Percentiles rank a stretch among this genome's conserved stretches.
Evolutionary conservation across 2,113 vertebrate genomes (phyloP).

Genomic region (Varanus komodoensis): DNA sequence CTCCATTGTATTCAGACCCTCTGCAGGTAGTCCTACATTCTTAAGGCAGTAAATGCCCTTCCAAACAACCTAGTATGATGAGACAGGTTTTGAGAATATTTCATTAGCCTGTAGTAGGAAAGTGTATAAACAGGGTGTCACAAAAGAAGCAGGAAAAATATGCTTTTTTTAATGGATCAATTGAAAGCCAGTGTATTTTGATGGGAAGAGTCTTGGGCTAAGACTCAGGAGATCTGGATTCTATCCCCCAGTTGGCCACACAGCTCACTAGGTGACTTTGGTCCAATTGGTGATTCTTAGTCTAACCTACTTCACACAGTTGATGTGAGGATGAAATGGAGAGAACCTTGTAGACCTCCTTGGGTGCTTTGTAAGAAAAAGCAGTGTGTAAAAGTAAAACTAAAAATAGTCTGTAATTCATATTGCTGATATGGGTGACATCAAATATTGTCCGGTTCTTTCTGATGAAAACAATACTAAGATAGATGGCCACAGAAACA

Average conservation of each 20-base stretch:
- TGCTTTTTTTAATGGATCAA: background rate
- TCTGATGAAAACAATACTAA: background rate
- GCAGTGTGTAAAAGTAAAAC: no score
- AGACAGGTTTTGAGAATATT: background rate
- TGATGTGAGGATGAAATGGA: no score
- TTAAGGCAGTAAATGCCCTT: background rate
- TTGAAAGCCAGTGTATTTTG: no score
- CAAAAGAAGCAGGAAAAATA: background rate
- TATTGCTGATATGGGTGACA: background rate
- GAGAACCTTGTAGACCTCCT: no score
- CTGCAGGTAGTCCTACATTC: background rate
- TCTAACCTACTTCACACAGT: no score
- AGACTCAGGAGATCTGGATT: no score
- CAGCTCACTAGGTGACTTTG: no score
- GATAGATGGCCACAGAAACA: background rate
- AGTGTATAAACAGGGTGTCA: background rate
- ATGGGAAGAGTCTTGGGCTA: no score
- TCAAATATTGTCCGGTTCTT: no score
- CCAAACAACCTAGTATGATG: rapidly evolving
- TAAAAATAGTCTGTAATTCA: background rate
- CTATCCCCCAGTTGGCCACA: no score
- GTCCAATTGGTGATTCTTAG: no score
- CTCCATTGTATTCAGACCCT: rapidly evolving
- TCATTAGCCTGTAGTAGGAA: slow-evolving; percentile 13
- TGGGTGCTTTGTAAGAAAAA: no score